Evolutionary conservation across 23 tunicate genomes (phyloP).

Genomic region (Pegea sp.): DNA sequence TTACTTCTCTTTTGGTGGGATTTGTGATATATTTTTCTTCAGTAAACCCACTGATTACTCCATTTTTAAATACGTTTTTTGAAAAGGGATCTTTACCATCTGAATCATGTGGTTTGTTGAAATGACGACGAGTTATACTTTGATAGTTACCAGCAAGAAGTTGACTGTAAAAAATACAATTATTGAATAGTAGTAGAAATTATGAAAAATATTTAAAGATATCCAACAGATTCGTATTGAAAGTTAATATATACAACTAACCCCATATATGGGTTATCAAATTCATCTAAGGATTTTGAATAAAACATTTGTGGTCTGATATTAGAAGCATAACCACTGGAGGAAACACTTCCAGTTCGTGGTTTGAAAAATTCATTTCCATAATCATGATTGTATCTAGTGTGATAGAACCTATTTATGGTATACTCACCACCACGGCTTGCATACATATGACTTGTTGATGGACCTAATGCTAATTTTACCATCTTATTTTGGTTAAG

Average conservation of each 20-base stretch:
- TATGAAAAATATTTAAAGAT: neutral
- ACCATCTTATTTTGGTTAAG: too few relatives aligned
- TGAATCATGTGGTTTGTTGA: conserved; percentile 29
- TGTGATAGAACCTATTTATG: conserved; percentile 40
- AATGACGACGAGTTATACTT: conserved; percentile 60
- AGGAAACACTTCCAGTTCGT: conserved; percentile 40
- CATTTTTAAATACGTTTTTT: conserved; percentile 12
- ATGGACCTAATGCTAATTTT: conserved; percentile 50
- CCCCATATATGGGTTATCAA: conserved; percentile 85
- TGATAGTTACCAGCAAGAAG: conserved; percentile 68
- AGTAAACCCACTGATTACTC: conserved; percentile 65
- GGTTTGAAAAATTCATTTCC: conserved; percentile 48
- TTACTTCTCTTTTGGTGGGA: too few relatives aligned
- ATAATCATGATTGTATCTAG: conserved; percentile 54
- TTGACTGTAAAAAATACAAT: conserved; percentile 10
- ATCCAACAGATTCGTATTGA: neutral
- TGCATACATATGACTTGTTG: conserved; percentile 34
- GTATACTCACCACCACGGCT: conserved; percentile 39
- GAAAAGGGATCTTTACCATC: conserved; percentile 50
- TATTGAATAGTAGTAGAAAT: neutral
- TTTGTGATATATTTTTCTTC: conserved; percentile 60
- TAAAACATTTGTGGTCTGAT: conserved; percentile 84
- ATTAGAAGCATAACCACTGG: conserved; percentile 79
- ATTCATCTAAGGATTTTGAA: conserved; percentile 39
- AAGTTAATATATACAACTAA: conserved; percentile 7